Percentiles rank a stretch among this genome's conserved stretches.
phyloP scores from a whole-genome alignment of 1,140 invertebrate genomes.

The Dolichoris vasculosae region DNA sequence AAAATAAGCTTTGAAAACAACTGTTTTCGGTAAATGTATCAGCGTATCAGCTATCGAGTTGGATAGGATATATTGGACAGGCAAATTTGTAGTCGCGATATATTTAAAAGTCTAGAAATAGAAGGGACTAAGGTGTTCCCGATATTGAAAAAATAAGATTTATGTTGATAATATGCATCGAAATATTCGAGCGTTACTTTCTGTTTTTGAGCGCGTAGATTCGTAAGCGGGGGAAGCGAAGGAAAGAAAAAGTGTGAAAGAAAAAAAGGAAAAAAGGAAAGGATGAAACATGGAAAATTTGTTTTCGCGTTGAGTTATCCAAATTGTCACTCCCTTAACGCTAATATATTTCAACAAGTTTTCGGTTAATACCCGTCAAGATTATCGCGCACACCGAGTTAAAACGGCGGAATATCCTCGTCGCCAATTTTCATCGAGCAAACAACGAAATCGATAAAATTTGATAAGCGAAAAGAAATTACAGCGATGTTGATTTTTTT shows the following conservation, averaged over 20 bases:
- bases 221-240: too few species aligned
- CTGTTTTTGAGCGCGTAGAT: not conserved
- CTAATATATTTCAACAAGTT: not conserved
- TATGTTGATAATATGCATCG: conserved; percentile 1
- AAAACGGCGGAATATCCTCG: too few species aligned
- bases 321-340: not conserved
- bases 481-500: not conserved
- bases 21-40: not conserved
- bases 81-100: not conserved
- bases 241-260: too few species aligned
- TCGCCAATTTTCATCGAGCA: too few species aligned
- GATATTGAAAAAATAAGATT: conserved; percentile 4
- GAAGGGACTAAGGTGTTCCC: too few species aligned
- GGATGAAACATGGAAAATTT: not conserved
- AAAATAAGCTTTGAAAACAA: not conserved
- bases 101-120: not conserved
- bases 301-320: not conserved
- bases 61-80: not conserved
- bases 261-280: not conserved
- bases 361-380: not conserved
- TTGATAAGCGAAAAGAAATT: not conserved
- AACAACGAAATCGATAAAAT: not conserved
- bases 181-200: not conserved
- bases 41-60: not conserved
- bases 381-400: not conserved